Conservation (phyloP, 2,113 vertebrate genomes). For the Kryptolebias marmoratus region DNA sequence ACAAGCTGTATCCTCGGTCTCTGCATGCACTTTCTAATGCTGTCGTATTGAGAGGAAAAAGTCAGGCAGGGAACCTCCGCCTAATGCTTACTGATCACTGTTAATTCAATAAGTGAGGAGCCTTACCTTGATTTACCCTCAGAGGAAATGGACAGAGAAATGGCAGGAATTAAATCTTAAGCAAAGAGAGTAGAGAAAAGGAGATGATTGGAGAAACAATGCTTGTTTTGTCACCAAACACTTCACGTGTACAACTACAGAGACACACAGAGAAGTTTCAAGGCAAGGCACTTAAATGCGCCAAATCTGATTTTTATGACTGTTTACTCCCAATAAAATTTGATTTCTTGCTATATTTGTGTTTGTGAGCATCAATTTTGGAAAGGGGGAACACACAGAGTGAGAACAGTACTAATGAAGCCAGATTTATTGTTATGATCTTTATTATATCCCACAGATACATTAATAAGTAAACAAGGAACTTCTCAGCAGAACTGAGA, state of each 20-base stretch:
- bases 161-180: conserved; percentile 46
- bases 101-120: conserved; percentile 76
- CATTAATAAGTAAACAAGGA: conserved; percentile 1
- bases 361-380: neutral
- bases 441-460: neutral
- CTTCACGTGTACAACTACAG: neutral
- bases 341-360: neutral
- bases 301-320: neutral
- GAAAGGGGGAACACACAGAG: neutral
- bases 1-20: conserved; percentile 41
- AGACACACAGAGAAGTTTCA: neutral
- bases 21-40: conserved; percentile 44
- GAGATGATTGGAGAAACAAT: conserved; percentile 31
- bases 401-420: conserved; percentile 10
- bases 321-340: neutral
- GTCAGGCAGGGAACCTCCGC: conserved; percentile 53
- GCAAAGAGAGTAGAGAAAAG: conserved; percentile 25
- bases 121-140: conserved; percentile 63
- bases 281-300: neutral
- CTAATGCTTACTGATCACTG: conserved; percentile 74
- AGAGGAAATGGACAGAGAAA: conserved; percentile 57
- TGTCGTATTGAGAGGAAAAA: conserved; percentile 61
- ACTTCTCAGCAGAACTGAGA: neutral
- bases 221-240: conserved; percentile 18
- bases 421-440: neutral